Evolutionary conservation across 2,797 vertebrate species (phyloP), one percentile per base, ranked within the genome.

Genomic region (Botia almorhae): DNA sequence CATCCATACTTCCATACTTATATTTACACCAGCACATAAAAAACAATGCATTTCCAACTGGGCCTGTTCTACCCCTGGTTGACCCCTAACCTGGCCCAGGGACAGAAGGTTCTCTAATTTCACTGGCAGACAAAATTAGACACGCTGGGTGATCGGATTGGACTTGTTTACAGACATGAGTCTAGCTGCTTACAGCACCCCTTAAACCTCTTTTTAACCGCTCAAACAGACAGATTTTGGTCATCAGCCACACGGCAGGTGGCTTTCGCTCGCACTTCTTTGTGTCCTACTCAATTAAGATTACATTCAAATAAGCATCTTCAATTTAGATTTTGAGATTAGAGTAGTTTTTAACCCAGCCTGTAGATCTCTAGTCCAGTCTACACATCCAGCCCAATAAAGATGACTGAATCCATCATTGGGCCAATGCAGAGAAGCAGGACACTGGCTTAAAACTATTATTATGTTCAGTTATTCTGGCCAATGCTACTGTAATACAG

Each of bases 171-270:
- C 93, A 94, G 94, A 93, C 93, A 92, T 84, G 78, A 89, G 88
- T 80, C 84, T 87, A 94, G 93, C 92, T 78, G 92, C 94, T 95
- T 93, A 94, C 84, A 90, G 91, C 88, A 92, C 90, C 90, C 91
- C 92, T 91, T 94, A 96, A 96, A 95, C 93, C 95, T 92, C 84
- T 88, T 92, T 26, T 92, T 92, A 95, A 95, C 94, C 93, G 92
- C 93, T 90, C 93, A 94, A 94, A 94, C 92, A 81, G 36, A 84
- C 93, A 93, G 93, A 94, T 95, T 95, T 90, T 93, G 89, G 60
- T 71, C 87, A 78, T 67, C 61, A 86, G 87, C 71, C 87, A 73
- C 86, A 83, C 88, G 81, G 64, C 83, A 81, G 87, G 85, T 80
- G 88, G 84, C 83, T 68, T 64, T 81, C 75, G 80, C 83, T 86